Percentiles rank a stretch among this genome's conserved stretches.
Conservation (phyloP, 1,140 invertebrate genomes). For the Drosophila baimaii region DNA sequence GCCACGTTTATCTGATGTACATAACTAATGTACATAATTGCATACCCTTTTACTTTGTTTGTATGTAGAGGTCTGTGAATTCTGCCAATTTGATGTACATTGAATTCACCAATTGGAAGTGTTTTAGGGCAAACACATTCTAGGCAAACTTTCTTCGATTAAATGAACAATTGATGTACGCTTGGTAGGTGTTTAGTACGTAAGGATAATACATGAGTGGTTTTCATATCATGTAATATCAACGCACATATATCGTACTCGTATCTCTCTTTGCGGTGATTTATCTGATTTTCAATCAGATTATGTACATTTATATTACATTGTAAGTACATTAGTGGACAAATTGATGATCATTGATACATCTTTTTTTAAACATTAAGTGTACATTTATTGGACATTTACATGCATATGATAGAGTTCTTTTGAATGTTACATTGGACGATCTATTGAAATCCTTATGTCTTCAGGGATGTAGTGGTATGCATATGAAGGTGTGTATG, state of each 20-base stretch:
- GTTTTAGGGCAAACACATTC: background rate
- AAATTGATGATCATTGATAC: constrained; percentile 6
- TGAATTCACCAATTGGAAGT: background rate
- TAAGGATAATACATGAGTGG: background rate
- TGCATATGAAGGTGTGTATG: constrained; percentile 12
- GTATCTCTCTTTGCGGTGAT: too few species aligned
- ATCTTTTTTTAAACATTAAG: constrained; percentile 23
- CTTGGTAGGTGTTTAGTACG: background rate
- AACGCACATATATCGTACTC: constrained; percentile 8
- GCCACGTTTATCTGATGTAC: too few species aligned
- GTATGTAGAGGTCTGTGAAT: background rate
- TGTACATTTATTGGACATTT: constrained; percentile 33
- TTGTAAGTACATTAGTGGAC: constrained; percentile 19
- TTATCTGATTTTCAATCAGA: background rate
- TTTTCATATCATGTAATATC: background rate
- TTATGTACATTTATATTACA: constrained; percentile 29
- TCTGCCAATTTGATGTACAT: background rate
- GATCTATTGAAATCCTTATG: constrained; percentile 4
- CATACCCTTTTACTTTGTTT: too few species aligned
- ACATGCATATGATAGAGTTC: constrained; percentile 44
- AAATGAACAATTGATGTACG: background rate
- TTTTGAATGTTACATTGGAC: constrained; percentile 5
- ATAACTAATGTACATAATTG: background rate
- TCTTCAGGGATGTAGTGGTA: background rate
- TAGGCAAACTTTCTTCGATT: background rate